Evolutionary conservation across 2,797 vertebrate species (phyloP), one percentile per base, ranked within the genome.

Genomic region (Coregonus suidteri): DNA sequence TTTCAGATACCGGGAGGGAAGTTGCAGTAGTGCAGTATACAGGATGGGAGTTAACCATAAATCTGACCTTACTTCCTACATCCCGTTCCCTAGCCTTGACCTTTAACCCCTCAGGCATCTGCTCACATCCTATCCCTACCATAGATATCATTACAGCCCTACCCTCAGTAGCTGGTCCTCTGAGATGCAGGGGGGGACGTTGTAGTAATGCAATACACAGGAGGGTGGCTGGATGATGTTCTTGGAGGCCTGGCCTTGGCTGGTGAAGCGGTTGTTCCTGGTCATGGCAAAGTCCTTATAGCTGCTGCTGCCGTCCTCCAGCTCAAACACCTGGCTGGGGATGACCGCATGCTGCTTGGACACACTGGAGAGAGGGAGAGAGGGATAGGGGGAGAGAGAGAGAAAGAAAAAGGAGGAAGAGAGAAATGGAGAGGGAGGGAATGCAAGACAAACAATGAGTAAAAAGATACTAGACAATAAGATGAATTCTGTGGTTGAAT

Each of bases 221-320:
- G 98, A 98, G 0, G 98, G 97, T 0, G 97, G 97, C 75, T 98
- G 98, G 86, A 99, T 99, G 91, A 98, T 99, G 90, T 98, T 99
- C 91, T 98, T 99, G 77, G 97, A 98, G 1, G 97, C 97, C 82
- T 99, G 98, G n/a, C 97, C 97, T 2, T 96, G 97, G 68, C 97
- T 98, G 88, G 96, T 98, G 91, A 99, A 99, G 56, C 98, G 96
- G 88, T 99, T 99, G 85, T 99, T 99, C 85, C 97, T 96, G 75
- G 97, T 99, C 97, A 98, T 98, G 85, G 97, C 95, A 77, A 98
- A 99, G 92, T 99, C 97, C 86, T 98, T 98, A 75, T 99, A 99
- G 91, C 97, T 99, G 92, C 97, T 98, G 69, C 96, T 97, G 83
- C 96, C 96, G 71, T 99, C 98, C 81, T 97, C 96, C 79, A 98